Base-by-base conservation (phyloP, 2,113 vertebrate genomes). In the Falcunculus frontatus region DNA sequence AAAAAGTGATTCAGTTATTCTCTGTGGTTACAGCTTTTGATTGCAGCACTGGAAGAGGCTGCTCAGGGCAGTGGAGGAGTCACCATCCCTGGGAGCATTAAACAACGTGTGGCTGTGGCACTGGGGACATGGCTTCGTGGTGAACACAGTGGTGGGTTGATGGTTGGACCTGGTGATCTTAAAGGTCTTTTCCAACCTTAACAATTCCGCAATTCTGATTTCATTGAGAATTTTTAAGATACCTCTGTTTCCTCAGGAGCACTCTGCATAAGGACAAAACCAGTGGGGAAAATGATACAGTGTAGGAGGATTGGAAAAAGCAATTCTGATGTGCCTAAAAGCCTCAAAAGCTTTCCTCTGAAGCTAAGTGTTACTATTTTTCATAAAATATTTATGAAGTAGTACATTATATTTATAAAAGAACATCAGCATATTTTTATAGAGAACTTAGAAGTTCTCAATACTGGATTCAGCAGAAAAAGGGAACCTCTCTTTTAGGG, bases 81-180 rank as follows among this genome's bases (percentile, higher is more conserved):
- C 39, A 5, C 65, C 49, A 39, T 3, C n/a, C 41, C 60, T 15
- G n/a, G 41, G 18, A 42, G 42, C 32, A 29, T 6, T 21, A 11
- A 35, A 35, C 26, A 30, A 1, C 8, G 1, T 7, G 8, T 26
- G 59, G 33, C 49, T 27, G 53, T 33, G 63, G 15, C 75, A 26
- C 35, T 35, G 76, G 50, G 41, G 42, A 18, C 9, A 3, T 15
- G 2, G 5, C 1, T 13, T 0, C 5, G 2, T 2, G 30, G 29
- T 5, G 21, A 32, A 1, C 4, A 0, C 0, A 9, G n/a, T 11
- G 62, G 0, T 14, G 46, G 22, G 15, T 1, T 22, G 32, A 4
- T 25, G 37, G 32, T 2, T 46, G 39, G 18, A 5, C 39, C 49
- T 47, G 41, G 6, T 21, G 13, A 4, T 10, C 26, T 16, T 5